Evolutionary conservation across 2,888 invertebrate genomes (phyloP).

Genomic region (Allophyes oxyacanthae): DNA sequence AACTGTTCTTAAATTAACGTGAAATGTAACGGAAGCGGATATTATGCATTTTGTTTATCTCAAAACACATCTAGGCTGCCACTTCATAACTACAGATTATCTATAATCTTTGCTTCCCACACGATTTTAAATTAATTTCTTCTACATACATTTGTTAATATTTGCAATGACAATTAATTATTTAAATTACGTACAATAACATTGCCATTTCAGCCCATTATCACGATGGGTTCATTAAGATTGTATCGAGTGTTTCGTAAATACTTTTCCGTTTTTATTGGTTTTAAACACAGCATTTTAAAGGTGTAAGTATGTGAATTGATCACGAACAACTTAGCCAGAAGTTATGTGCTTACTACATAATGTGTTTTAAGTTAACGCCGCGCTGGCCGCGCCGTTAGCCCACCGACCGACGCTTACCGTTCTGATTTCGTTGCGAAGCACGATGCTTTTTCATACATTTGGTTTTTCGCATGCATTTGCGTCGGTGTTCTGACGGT

Average conservation of each 20-base stretch:
- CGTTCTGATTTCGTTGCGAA: too few relatives aligned
- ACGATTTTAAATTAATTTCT: constrained; percentile 12
- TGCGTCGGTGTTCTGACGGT: too few relatives aligned
- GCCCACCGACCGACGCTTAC: too few relatives aligned
- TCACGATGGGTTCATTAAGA: constrained; percentile 40
- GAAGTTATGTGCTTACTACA: not conserved
- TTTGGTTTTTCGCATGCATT: too few relatives aligned
- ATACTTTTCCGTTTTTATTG: constrained; percentile 26
- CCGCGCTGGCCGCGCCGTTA: too few relatives aligned
- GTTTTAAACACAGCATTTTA: constrained; percentile 32
- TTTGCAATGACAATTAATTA: constrained; percentile 6
- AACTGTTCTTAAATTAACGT: too few relatives aligned
- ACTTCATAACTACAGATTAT: too few relatives aligned
- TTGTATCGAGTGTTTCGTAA: constrained; percentile 41
- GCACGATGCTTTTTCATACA: too few relatives aligned
- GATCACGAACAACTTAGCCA: constrained; percentile 38
- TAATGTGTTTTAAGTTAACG: too few relatives aligned
- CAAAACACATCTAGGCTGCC: constrained; percentile 1
- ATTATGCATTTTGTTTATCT: constrained; percentile 10
- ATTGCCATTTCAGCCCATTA: constrained; percentile 30
- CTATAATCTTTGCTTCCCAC: constrained; percentile 14
- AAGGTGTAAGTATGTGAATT: constrained; percentile 32
- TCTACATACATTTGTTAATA: constrained; percentile 1
- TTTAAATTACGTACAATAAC: constrained; percentile 9
- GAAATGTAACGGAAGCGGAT: constrained; percentile 33